Evolutionary conservation across 1,140 invertebrate genomes (phyloP).

Genomic region (Apis dorsata): DNA sequence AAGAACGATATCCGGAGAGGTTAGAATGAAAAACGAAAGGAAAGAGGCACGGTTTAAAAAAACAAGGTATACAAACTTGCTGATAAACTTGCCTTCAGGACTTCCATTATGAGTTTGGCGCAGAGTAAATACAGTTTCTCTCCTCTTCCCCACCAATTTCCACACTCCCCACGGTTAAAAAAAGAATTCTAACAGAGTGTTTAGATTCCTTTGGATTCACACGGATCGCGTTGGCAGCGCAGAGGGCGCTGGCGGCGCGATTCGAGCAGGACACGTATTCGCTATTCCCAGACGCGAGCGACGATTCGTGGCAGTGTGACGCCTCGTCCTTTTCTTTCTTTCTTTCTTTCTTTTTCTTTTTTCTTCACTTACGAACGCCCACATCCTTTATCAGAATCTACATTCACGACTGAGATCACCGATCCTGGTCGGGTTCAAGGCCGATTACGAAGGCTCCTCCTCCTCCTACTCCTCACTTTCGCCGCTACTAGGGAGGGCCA

Average conservation of each 20-base stretch:
- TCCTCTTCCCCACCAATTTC: no score
- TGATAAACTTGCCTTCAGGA: no score
- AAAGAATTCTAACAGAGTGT: no score
- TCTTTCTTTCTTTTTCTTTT: no score
- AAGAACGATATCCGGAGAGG: no score
- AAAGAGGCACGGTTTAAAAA: no score
- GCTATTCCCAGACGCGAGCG: slow-evolving; percentile 8
- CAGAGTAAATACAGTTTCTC: no score
- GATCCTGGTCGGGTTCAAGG: slow-evolving; percentile 63
- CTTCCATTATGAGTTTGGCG: no score
- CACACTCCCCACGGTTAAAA: no score
- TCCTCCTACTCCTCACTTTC: slow-evolving; percentile 37
- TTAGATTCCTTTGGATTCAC: no score
- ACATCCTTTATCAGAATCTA: slow-evolving; percentile 39
- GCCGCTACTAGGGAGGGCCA: slow-evolving; percentile 2
- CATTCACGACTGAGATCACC: slow-evolving; percentile 58
- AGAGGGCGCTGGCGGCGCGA: not conserved
- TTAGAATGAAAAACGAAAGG: no score
- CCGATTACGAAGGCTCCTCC: slow-evolving; percentile 43
- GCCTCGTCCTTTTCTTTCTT: slow-evolving; percentile 3
- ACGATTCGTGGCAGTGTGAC: slow-evolving; percentile 13
- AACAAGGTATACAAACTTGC: no score
- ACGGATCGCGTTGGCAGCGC: not conserved
- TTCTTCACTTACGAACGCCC: slow-evolving; percentile 35
- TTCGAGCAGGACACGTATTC: not conserved